A percentile compares a stretch with the other conserved stretches of the same genome.
These are phyloP conservation scores for Drosophila imparisetae DNA, from an alignment of 2,888 invertebrate genomes.

Conservation along the genomic window DNA sequence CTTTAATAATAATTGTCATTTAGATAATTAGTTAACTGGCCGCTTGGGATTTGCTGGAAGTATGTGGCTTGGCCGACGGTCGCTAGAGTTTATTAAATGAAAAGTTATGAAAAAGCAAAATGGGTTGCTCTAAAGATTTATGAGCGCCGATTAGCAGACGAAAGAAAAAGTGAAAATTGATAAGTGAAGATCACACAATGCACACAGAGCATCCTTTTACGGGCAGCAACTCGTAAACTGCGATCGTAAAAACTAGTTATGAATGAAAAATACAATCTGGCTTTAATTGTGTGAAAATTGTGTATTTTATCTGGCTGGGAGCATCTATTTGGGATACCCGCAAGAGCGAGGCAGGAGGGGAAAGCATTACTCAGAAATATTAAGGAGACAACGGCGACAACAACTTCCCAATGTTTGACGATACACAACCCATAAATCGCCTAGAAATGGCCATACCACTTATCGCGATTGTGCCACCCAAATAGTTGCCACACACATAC, in stretches of 20 bases:
- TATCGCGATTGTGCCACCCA: conserved; percentile 68
- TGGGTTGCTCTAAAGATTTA: conserved; percentile 56
- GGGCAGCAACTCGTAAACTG: conserved; percentile 10
- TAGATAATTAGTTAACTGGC: conserved; percentile 74
- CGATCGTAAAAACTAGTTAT: conserved; percentile 59
- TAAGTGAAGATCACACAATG: conserved; percentile 36
- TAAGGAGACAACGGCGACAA: conserved; percentile 10
- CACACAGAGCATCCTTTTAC: conserved; percentile 20
- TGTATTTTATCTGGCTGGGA: conserved; percentile 19
- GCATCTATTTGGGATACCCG: conserved; percentile 7
- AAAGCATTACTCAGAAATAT: conserved; percentile 37
- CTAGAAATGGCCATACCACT: conserved; percentile 53
- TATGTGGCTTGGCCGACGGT: conserved; percentile 58
- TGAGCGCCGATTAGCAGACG: conserved; percentile 56
- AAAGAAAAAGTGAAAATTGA: conserved; percentile 61
- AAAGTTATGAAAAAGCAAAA: conserved; percentile 70
- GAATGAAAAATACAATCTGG: conserved; percentile 55
- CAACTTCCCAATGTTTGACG: conserved; percentile 65
- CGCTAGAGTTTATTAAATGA: conserved; percentile 76
- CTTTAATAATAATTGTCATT: conserved; percentile 78
- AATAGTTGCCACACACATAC: conserved; percentile 42
- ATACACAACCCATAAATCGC: conserved; percentile 62
- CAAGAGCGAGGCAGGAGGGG: not conserved
- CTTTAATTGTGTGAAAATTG: conserved; percentile 68
- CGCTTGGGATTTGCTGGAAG: conserved; percentile 41